A percentile compares a stretch with the other conserved stretches of the same genome.
Evolutionary conservation across 1,140 invertebrate species (phyloP).

Genomic region (Meteorus sp.): DNA sequence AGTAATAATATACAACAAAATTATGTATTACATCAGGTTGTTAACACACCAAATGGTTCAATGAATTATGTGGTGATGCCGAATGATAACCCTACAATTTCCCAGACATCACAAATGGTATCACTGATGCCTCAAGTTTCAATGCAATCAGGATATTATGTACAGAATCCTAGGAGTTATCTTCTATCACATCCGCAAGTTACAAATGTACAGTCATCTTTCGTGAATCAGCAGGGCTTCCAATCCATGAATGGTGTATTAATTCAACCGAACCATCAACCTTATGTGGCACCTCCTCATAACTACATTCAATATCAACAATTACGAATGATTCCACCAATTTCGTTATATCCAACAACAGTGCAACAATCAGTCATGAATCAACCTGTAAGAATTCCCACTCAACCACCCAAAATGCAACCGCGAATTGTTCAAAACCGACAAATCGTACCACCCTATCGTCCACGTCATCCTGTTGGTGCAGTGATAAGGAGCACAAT

Average conservation of each 20-base stretch:
- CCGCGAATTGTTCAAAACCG: constrained; percentile 16
- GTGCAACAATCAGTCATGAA: background rate
- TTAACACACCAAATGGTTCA: constrained; percentile 28
- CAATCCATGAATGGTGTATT: constrained; percentile 34
- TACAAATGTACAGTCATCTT: constrained; percentile 7
- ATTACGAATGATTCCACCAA: background rate
- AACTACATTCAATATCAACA: constrained; percentile 20
- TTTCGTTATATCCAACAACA: background rate
- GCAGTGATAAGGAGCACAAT: constrained; percentile 32
- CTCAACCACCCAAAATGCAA: background rate
- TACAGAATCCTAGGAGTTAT: constrained; percentile 29
- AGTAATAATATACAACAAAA: constrained; percentile 31
- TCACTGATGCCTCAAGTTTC: constrained; percentile 30
- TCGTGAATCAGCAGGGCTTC: constrained; percentile 19
- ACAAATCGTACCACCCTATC: constrained; percentile 5
- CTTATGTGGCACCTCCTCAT: constrained; percentile 20
- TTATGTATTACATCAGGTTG: constrained; percentile 37
- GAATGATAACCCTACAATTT: constrained; percentile 14
- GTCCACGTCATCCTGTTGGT: constrained; percentile 31
- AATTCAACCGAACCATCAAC: constrained; percentile 24
- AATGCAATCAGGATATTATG: constrained; percentile 31
- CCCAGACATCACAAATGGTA: background rate
- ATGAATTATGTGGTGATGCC: constrained; percentile 24
- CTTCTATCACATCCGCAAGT: constrained; percentile 3
- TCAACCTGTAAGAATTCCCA: constrained; percentile 6